phyloP scores from a whole-genome alignment of 2,888 invertebrate genomes.

The Agrilus cyanescens region DNA sequence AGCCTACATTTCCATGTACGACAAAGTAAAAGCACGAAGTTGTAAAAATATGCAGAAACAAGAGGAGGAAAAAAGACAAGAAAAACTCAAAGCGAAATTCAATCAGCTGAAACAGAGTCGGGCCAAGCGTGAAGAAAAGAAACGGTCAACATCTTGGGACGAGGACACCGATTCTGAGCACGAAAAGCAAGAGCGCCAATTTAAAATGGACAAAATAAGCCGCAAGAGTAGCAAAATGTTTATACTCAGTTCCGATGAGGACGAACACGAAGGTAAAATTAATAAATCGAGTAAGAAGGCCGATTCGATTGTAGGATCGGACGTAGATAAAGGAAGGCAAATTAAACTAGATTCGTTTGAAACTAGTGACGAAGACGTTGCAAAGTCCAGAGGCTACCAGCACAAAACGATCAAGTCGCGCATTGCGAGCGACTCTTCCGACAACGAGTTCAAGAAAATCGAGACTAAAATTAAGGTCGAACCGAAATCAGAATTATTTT shows the following conservation, averaged over 20 bases:
- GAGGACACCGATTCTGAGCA: constrained; percentile 64
- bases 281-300: constrained; percentile 28
- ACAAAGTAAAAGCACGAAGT: constrained; percentile 88
- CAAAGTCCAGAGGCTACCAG: constrained; percentile 40
- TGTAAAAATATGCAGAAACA: constrained; percentile 90
- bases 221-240: constrained; percentile 27
- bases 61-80: constrained; percentile 76
- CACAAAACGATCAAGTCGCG: constrained; percentile 59
- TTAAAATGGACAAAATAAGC: constrained; percentile 20
- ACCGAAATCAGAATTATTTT: constrained; percentile 46
- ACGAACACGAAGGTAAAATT: constrained; percentile 21
- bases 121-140: constrained; percentile 80
- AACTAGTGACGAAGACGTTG: constrained; percentile 35
- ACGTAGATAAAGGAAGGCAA: constrained; percentile 39
- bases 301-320: constrained; percentile 44
- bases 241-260: constrained; percentile 32
- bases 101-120: constrained; percentile 77
- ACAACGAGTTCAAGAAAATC: constrained; percentile 50
- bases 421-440: constrained; percentile 69
- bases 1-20: constrained; percentile 93
- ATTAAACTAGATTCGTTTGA: constrained; percentile 32
- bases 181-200: constrained; percentile 28
- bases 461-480: constrained; percentile 32
- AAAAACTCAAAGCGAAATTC: constrained; percentile 82
- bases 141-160: constrained; percentile 78